Percentiles rank a stretch among this genome's conserved stretches.
These are phyloP conservation scores for Yponomeuta evonymella DNA, from an alignment of 2,888 invertebrate genomes.

Conservation along the genomic window DNA sequence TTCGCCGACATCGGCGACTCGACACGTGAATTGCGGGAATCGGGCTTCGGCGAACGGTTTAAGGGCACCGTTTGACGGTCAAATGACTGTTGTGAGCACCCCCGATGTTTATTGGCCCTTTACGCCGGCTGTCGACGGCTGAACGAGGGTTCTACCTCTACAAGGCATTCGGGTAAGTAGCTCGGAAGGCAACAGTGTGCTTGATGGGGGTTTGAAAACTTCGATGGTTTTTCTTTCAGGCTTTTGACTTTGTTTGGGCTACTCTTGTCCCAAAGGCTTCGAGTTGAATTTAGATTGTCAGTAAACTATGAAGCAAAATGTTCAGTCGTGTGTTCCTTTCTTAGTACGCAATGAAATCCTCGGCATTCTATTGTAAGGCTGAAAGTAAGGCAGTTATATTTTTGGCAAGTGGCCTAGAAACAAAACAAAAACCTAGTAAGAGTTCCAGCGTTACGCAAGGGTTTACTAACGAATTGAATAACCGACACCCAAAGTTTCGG, in stretches of 20 bases:
- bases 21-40: not conserved
- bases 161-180: not conserved
- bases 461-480: not conserved
- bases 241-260: no score
- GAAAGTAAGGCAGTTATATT: no score
- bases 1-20: not conserved
- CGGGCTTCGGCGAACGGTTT: not conserved
- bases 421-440: not conserved
- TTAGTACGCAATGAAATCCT: no score
- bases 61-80: slow-evolving; percentile 2
- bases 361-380: no score
- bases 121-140: not conserved
- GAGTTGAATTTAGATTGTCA: no score
- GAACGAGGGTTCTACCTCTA: not conserved
- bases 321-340: no score
- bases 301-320: no score
- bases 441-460: not conserved
- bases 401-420: not conserved
- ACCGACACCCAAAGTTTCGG: not conserved
- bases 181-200: not conserved
- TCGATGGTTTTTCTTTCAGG: not conserved
- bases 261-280: no score
- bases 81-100: not conserved
- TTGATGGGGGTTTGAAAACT: not conserved
- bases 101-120: slow-evolving; percentile 2